Conservation (phyloP, 2,797 vertebrate genomes). For the Esox lucius region DNA sequence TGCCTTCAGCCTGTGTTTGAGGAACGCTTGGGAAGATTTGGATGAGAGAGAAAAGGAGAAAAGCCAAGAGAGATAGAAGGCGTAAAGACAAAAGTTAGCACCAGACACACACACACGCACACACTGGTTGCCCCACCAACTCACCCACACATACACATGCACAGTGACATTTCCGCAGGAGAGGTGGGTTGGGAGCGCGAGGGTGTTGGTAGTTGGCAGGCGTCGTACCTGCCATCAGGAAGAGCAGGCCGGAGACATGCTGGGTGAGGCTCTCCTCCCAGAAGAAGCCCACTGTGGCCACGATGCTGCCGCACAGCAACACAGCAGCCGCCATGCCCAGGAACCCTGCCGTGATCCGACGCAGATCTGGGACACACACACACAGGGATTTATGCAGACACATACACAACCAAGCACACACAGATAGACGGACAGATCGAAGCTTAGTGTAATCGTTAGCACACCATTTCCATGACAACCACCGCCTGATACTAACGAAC, state of each 20-base stretch:
- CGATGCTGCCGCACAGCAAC: slow-evolving; percentile 80
- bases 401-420: slow-evolving; percentile 18
- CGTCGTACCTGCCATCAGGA: slow-evolving; percentile 86
- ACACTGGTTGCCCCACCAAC: neutral
- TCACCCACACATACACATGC: slow-evolving; percentile 1
- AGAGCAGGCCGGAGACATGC: slow-evolving; percentile 81
- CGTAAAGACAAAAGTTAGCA: neutral
- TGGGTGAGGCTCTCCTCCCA: slow-evolving; percentile 87
- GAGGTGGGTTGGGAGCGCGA: neutral
- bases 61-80: neutral
- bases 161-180: neutral
- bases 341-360: slow-evolving; percentile 82
- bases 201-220: neutral
- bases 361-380: slow-evolving; percentile 70
- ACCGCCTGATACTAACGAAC: slow-evolving; percentile 18
- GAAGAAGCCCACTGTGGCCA: slow-evolving; percentile 82
- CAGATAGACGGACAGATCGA: neutral
- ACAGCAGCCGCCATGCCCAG: slow-evolving; percentile 84
- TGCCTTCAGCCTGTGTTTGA: neutral
- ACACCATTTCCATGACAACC: slow-evolving; percentile 53
- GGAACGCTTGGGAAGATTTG: neutral
- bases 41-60: neutral
- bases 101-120: neutral
- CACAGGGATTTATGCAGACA: slow-evolving; percentile 22
- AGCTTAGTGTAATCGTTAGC: slow-evolving; percentile 3